phyloP scores from a whole-genome alignment of 2,113 vertebrate species.

The Meleagris gallopavo region DNA sequence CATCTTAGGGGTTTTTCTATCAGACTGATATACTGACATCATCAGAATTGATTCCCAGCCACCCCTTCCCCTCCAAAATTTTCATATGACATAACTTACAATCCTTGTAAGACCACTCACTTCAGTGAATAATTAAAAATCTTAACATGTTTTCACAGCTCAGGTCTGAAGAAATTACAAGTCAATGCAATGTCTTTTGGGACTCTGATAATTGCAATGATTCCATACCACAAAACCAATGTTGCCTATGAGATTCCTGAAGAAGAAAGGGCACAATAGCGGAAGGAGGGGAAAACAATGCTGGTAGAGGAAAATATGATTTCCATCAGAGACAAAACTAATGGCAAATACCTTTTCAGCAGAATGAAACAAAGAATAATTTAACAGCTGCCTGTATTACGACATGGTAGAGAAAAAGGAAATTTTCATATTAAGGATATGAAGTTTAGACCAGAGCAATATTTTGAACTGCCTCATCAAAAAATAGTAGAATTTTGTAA shows the following conservation, averaged over 20 bases:
- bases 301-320: background rate
- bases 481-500: background rate
- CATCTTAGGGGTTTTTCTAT: accelerated
- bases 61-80: background rate
- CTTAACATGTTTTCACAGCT: background rate
- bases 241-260: background rate
- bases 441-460: background rate
- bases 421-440: background rate
- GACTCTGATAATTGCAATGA: background rate
- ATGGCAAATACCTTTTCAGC: no score
- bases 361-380: background rate
- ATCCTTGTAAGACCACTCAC: background rate
- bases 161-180: background rate
- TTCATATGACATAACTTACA: background rate
- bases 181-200: background rate
- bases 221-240: background rate
- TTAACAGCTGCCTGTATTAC: background rate
- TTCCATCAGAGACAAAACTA: background rate
- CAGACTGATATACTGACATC: no score
- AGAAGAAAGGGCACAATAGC: background rate
- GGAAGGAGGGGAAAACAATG: background rate
- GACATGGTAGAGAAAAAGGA: background rate
- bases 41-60: background rate
- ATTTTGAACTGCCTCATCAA: background rate
- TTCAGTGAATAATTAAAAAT: background rate